A percentile compares a stretch with the other conserved stretches of the same genome.
phyloP scores from a whole-genome alignment of 2,797 vertebrate species.

The Coranthus polyacanthus region DNA sequence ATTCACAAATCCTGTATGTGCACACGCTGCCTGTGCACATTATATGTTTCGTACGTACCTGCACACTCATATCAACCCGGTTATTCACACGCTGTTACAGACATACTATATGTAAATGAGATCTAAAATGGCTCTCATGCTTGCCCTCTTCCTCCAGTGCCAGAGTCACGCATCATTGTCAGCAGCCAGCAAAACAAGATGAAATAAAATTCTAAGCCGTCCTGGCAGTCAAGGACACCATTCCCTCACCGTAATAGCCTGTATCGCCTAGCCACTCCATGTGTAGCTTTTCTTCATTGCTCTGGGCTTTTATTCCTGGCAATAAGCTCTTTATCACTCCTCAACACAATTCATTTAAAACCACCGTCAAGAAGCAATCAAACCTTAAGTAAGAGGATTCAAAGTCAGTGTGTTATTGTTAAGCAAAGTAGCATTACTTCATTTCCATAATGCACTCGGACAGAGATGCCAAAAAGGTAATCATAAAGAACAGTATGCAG shows the following conservation, averaged over 20 bases:
- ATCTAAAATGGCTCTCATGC: slow-evolving; percentile 84
- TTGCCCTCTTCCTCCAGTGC: slow-evolving; percentile 82
- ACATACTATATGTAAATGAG: slow-evolving; percentile 82
- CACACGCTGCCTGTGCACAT: slow-evolving; percentile 8
- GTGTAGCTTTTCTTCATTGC: slow-evolving; percentile 90
- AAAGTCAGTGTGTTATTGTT: slow-evolving; percentile 91
- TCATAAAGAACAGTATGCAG: slow-evolving; percentile 77
- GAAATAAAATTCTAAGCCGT: slow-evolving; percentile 90
- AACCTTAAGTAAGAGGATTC: slow-evolving; percentile 92
- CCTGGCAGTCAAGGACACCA: slow-evolving; percentile 91
- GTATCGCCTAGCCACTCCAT: slow-evolving; percentile 89
- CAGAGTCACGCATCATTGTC: slow-evolving; percentile 88
- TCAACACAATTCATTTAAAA: slow-evolving; percentile 92
- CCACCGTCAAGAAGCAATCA: slow-evolving; percentile 91
- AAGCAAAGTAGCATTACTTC: slow-evolving; percentile 87
- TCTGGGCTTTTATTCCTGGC: slow-evolving; percentile 91
- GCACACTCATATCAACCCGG: slow-evolving; percentile 23
- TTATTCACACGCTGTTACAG: slow-evolving; percentile 59
- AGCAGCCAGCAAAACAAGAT: slow-evolving; percentile 89
- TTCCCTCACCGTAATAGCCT: slow-evolving; percentile 90
- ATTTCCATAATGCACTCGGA: slow-evolving; percentile 88
- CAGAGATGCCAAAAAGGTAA: slow-evolving; percentile 81
- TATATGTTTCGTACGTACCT: slow-evolving; percentile 18
- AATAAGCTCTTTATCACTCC: slow-evolving; percentile 93
- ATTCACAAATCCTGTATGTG: slow-evolving; percentile 34